Conservation (phyloP, 2,113 vertebrate species). For the Hystrix cristata region DNA sequence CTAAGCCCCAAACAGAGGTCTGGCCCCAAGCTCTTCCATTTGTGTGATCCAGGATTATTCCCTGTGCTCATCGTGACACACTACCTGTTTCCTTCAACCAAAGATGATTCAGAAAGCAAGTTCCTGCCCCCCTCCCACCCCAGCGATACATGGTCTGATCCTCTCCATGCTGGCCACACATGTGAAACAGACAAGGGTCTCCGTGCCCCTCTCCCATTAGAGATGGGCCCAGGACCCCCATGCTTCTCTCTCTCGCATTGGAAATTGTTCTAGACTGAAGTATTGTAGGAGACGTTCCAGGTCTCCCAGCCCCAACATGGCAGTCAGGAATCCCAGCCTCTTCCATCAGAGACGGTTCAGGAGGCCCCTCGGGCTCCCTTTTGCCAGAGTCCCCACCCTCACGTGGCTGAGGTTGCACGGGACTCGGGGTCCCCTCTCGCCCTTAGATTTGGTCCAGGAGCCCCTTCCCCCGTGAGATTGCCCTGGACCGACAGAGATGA, state of each 20-base stretch:
- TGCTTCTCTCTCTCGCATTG: background rate
- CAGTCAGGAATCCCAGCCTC: background rate
- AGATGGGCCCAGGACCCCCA: background rate
- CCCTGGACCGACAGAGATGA: conserved; percentile 32
- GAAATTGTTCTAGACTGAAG: background rate
- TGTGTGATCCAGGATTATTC: background rate
- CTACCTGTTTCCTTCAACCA: background rate
- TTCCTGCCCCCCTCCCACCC: background rate
- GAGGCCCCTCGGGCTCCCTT: background rate
- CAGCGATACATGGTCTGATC: background rate
- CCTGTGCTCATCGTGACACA: background rate
- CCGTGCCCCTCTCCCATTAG: background rate
- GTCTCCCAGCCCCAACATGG: background rate
- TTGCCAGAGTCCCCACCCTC: background rate
- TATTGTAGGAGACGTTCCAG: background rate
- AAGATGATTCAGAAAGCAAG: background rate
- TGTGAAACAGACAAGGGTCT: background rate
- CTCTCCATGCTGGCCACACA: background rate
- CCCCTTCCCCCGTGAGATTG: background rate
- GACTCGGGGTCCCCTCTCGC: background rate
- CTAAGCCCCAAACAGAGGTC: background rate
- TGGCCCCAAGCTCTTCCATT: background rate
- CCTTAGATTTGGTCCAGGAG: background rate
- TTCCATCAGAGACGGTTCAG: background rate
- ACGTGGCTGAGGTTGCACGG: background rate